Evolutionary conservation across 2,888 invertebrate genomes (phyloP).

Genomic region (Sinhomidia bicolor): DNA sequence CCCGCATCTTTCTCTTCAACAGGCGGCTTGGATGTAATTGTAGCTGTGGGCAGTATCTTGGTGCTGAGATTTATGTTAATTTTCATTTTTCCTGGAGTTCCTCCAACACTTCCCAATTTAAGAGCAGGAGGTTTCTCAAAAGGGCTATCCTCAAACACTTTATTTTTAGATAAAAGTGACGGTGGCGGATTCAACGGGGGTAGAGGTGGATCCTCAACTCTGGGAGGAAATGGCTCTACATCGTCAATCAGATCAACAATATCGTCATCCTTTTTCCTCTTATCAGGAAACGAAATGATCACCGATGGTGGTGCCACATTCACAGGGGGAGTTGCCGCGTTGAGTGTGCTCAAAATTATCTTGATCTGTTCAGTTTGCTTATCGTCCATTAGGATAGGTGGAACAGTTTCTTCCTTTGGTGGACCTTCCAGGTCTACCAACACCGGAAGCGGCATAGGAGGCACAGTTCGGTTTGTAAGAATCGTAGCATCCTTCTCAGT

Average conservation of each 20-base stretch:
- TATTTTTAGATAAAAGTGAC: constrained; percentile 25
- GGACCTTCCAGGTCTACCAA: background rate
- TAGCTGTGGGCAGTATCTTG: constrained; percentile 62
- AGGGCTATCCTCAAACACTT: constrained; percentile 72
- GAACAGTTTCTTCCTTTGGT: background rate
- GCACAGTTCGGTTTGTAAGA: too few species aligned
- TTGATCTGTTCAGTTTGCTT: constrained; percentile 64
- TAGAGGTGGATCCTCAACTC: constrained; percentile 55
- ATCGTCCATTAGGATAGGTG: constrained; percentile 42
- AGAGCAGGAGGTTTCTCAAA: constrained; percentile 49
- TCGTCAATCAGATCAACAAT: constrained; percentile 66
- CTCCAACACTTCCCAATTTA: background rate
- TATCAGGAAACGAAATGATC: background rate
- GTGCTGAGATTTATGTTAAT: constrained; percentile 78
- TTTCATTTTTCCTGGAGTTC: constrained; percentile 69
- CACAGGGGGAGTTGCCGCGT: constrained; percentile 34
- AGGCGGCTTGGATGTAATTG: background rate
- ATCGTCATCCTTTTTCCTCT: constrained; percentile 21
- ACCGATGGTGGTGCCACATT: background rate
- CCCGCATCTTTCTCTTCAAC: background rate
- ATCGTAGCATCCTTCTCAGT: background rate
- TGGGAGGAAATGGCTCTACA: constrained; percentile 71
- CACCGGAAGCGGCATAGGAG: background rate
- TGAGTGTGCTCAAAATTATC: constrained; percentile 51
- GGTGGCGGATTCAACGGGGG: constrained; percentile 44